A percentile compares a stretch with the other conserved stretches of the same genome.
Evolutionary conservation across 2,797 vertebrate species (phyloP).

Genomic region (Linurgus olivaceus): DNA sequence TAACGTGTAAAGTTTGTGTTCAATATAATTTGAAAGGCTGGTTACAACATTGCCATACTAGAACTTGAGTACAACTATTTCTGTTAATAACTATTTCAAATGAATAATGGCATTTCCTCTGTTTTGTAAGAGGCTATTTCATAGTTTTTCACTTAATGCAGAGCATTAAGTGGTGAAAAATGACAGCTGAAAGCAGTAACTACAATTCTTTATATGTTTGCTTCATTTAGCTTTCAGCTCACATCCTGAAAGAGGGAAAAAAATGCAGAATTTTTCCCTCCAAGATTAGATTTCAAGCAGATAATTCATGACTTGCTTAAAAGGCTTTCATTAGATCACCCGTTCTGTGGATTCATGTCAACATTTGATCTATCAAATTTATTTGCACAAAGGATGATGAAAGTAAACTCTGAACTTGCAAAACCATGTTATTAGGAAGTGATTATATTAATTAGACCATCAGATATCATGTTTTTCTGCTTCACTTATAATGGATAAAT

Average conservation of each 20-base stretch:
- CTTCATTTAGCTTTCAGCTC: background rate
- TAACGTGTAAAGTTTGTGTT: background rate
- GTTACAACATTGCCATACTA: background rate
- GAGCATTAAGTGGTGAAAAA: background rate
- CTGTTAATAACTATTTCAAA: background rate
- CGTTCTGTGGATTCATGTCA: background rate
- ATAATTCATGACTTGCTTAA: slow-evolving; percentile 8
- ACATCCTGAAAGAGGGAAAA: background rate
- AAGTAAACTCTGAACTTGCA: slow-evolving; percentile 22
- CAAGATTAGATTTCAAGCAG: background rate
- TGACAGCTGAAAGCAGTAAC: background rate
- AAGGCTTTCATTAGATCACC: background rate
- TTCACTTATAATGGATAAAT: slow-evolving; percentile 6
- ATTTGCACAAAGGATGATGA: slow-evolving; percentile 1
- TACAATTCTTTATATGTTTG: background rate
- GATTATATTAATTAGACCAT: slow-evolving; percentile 22
- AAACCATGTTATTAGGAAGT: background rate
- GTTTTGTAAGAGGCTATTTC: background rate
- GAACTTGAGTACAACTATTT: background rate
- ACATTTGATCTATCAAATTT: slow-evolving; percentile 28
- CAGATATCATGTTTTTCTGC: background rate
- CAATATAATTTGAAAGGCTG: background rate
- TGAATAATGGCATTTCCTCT: background rate
- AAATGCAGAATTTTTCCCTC: background rate
- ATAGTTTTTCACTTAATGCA: background rate